Evolutionary conservation across 2,113 vertebrate genomes (phyloP).

Genomic region (Cheirogaleus medius): DNA sequence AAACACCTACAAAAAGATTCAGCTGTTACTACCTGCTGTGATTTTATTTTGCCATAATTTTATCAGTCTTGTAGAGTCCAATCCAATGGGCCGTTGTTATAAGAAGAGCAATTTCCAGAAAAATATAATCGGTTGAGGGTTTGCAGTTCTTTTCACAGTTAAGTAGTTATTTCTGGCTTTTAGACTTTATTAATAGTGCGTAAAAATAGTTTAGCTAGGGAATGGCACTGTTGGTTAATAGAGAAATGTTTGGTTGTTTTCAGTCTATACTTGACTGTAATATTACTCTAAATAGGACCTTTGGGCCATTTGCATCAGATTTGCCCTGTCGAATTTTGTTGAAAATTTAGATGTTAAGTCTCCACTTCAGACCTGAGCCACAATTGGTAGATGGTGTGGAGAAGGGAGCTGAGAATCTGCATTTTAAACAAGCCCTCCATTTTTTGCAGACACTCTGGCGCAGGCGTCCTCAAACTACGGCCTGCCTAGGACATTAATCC

Average conservation of each 20-base stretch:
- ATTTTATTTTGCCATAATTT: slow-evolving; percentile 43
- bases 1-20: slow-evolving; percentile 12
- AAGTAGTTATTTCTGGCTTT: slow-evolving; percentile 27
- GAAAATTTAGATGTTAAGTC: not conserved
- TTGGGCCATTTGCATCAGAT: not conserved
- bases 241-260: not conserved
- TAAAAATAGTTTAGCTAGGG: not conserved
- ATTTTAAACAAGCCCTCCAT: not conserved
- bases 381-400: not conserved
- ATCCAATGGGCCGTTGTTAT: not conserved
- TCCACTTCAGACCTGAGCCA: not conserved
- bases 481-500: too few species aligned
- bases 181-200: not conserved
- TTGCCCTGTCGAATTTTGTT: not conserved
- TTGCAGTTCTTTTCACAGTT: not conserved
- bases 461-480: too few species aligned
- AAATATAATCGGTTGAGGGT: slow-evolving; percentile 10
- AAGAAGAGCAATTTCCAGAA: slow-evolving; percentile 15
- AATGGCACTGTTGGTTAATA: not conserved
- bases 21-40: not conserved
- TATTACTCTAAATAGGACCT: not conserved
- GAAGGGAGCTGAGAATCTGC: not conserved
- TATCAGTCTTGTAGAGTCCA: not conserved
- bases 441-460: too few species aligned
- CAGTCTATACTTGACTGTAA: not conserved